Base-by-base conservation (phyloP, 1,140 invertebrate genomes). In the Eupristina koningsbergeri region DNA sequence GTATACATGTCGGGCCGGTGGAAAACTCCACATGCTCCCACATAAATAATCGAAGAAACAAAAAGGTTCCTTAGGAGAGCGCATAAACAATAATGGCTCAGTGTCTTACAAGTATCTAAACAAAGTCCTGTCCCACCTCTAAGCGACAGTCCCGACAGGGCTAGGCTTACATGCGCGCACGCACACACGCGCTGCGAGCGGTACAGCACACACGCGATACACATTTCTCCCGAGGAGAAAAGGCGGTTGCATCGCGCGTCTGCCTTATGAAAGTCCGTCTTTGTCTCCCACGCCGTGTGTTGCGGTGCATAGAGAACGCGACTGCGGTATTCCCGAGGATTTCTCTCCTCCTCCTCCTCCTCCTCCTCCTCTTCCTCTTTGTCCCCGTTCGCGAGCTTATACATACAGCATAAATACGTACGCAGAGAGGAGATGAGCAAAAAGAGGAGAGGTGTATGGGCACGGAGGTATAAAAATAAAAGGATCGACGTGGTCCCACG, bases 401-500 rank as follows among this genome's bases (percentile, higher is more conserved):
- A 74, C 50, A 63, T 61, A 71, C 31, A n/a, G n/a, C n/a, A 58
- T 45, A 50, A 29, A 82, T 67, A 76, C 58, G 31, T 76, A 11
- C 11, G 53, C 36, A 36, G n/a, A 36, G 67, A 36, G 15, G 34
- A 71, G 67, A 71, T 41, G 67, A 71, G 67, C 67, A 71, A 71
- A 71, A 75, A 31, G 73, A 31, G 7, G 19, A 9, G 29, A 3
- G 15, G 29, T n/a, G n/a, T n/a, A n/a, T n/a, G n/a, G n/a, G n/a
- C n/a, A n/a, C n/a, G 11, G 17, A 69, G 67, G 47, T 31, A 77
- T 34, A 77, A 61, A 77, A 34, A 77, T 50, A 78, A 64, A 45
- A 78, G 76, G 76, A 78, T 78, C 76, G 76, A 45, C 76, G 22
- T 78, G 76, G 76, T 78, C 76, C 76, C 76, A 78, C 76, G 76